phyloP scores from a whole-genome alignment of 2,888 invertebrate genomes.

The Eumacrocentrus americanus region DNA sequence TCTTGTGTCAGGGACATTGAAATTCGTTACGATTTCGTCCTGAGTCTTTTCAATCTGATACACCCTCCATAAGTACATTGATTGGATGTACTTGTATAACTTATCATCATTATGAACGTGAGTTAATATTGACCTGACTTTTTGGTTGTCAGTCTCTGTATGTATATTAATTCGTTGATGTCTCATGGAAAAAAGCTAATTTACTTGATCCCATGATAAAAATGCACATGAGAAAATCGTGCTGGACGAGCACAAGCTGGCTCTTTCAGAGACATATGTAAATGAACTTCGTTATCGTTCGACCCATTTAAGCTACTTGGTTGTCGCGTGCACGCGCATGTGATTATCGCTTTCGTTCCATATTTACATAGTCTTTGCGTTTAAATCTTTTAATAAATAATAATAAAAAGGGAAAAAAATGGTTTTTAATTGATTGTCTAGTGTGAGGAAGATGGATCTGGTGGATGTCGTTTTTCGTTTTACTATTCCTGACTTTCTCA shows the following conservation, averaged over 20 bases:
- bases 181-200: neutral
- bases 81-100: neutral
- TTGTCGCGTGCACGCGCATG: conserved; percentile 7
- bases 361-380: too few species aligned
- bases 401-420: neutral
- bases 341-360: conserved; percentile 10
- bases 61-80: too few species aligned
- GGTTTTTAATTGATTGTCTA: neutral
- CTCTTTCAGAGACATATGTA: conserved; percentile 24
- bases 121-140: too few species aligned
- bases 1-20: conserved; percentile 22
- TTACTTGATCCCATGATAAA: conserved; percentile 4
- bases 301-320: conserved; percentile 34
- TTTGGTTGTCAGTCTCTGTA: neutral
- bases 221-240: neutral
- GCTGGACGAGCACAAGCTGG: neutral
- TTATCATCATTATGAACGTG: too few species aligned
- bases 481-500: conserved; percentile 12
- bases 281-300: conserved; percentile 36
- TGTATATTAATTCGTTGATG: neutral
- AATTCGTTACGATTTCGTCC: conserved; percentile 15
- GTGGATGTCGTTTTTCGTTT: too few species aligned
- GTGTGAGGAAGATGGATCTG: too few species aligned
- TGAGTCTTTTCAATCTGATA: too few species aligned
- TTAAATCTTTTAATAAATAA: neutral